Conservation (phyloP, 2,113 vertebrate species). For the Drymodes brunneopygia region DNA sequence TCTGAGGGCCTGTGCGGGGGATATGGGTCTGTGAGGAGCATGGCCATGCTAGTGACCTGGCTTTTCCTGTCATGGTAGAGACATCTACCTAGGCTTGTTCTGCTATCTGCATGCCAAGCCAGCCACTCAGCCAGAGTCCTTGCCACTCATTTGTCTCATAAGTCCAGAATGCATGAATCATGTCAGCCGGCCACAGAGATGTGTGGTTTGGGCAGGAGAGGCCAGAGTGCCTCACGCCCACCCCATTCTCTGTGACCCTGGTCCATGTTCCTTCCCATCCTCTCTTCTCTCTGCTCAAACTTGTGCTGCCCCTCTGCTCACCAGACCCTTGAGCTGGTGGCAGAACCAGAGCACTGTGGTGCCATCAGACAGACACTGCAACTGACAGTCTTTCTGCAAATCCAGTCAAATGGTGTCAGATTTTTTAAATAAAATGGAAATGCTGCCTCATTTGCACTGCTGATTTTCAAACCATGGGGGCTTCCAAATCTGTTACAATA, state of each 20-base stretch:
- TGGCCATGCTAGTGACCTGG: no score
- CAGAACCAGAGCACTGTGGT: not conserved
- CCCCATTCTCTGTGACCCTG: no score
- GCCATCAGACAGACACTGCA: not conserved
- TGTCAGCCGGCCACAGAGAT: not conserved
- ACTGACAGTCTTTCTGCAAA: not conserved
- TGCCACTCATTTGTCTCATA: not conserved
- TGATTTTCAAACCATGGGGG: not conserved
- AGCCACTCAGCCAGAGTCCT: fast-evolving
- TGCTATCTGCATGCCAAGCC: not conserved
- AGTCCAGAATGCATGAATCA: not conserved
- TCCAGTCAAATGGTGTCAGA: not conserved
- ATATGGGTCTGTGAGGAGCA: fast-evolving
- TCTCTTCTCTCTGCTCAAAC: no score
- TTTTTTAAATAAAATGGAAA: not conserved
- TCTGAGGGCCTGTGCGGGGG: not conserved
- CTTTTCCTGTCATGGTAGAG: not conserved
- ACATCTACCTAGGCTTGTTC: not conserved
- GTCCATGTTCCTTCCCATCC: not conserved
- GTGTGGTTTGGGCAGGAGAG: not conserved
- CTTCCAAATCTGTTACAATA: not conserved
- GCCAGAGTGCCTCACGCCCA: fast-evolving
- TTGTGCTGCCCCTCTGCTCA: not conserved
- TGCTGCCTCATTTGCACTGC: not conserved
- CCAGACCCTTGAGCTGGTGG: no score